Base-by-base conservation (phyloP, 2,888 invertebrate genomes). In the Rotaria socialis region DNA sequence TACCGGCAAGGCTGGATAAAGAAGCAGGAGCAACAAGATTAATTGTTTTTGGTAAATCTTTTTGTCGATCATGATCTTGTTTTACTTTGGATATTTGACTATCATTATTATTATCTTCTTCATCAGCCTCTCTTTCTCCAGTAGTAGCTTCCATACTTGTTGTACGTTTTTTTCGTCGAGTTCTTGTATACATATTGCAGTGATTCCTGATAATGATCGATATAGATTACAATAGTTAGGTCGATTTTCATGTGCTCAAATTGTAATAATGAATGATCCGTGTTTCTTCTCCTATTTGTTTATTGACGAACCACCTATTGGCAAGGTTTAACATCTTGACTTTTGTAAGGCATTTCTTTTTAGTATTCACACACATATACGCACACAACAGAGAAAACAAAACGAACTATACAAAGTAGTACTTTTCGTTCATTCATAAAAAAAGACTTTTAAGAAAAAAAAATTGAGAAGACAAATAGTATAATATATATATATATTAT, bases 261-360 rank as follows among this genome's bases (percentile, higher is more conserved):
- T 67, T 67, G 67, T 19, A 35, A 67, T 67, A 67, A 41, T 35
- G 67, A 67, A 67, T 67, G 35, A 27, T 27, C 27, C 67, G 67
- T 67, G 35, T 41, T 67, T 67, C 67, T 19, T 67, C 35, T 19
- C 27, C 67, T 67, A 67, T 67, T 67, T 19, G 35, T 27, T 19
- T 67, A 35, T 67, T 67, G 67, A 67, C 6, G 35, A 67, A 67
- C 35, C 67, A 67, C 67, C 67, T 67, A 67, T 35, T 67, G 67
- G 67, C 67, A 67, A 67, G 67, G 67, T 67, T 67, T 67, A 67
- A 67, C 35, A 67, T 67, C 67, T 67, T 67, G 67, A 67, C 67
- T 67, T 67, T 67, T 67, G 16, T 67, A 67, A 67, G 67, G 35
- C 35, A 67, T 67, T 67, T 67, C 16, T 67, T 19, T 67, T 67